Evolutionary conservation across 2,113 vertebrate species (phyloP), one percentile per base, ranked within the genome.

Genomic region (Oceanodroma tethys): DNA sequence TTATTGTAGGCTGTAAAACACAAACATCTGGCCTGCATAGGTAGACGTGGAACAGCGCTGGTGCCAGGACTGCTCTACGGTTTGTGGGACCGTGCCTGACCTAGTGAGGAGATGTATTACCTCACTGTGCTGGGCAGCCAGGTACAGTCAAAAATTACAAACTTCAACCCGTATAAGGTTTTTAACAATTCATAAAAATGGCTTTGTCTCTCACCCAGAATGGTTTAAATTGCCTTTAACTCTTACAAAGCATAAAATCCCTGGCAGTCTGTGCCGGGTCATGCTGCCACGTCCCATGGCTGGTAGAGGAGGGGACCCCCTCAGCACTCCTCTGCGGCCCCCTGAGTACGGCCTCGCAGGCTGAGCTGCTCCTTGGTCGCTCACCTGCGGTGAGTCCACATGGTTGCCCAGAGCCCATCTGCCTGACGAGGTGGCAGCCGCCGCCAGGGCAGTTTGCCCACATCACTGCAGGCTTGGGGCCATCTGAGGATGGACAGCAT

Each of bases 261-360:
- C 29, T 2, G 1, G 62, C n/a, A 53, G 25, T 2, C 0, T 0
- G 32, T 73, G 70, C 52, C 7, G 10, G 30, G 13, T 43, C 0
- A 0, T 1, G 4, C 38, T 78, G 55, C 56, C 43, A 56, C 16
- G 8, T 84, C 10, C 45, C 6, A 5, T 0, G 1, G 38, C 29
- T 70, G 32, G 10, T 11, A 43, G 55, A 75, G 22, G 21, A 48
- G 52, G 42, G 15, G 42, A 67, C 8, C 8, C 3, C 14, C 40
- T 59, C 26, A 18, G 18, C 26, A 1, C 2, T 25, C 13, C 10
- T 29, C 36, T 40, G 65, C 34, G 18, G 3, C 32, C 21, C 16
- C 29, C 48, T 60, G 19, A 56, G 23, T 20, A 14, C 3, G 2
- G 11, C 56, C n/a, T 68, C 0, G 0, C 30, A 68, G 58, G 23